phyloP scores from a whole-genome alignment of 2,888 invertebrate species.

The Dynastes maya region DNA sequence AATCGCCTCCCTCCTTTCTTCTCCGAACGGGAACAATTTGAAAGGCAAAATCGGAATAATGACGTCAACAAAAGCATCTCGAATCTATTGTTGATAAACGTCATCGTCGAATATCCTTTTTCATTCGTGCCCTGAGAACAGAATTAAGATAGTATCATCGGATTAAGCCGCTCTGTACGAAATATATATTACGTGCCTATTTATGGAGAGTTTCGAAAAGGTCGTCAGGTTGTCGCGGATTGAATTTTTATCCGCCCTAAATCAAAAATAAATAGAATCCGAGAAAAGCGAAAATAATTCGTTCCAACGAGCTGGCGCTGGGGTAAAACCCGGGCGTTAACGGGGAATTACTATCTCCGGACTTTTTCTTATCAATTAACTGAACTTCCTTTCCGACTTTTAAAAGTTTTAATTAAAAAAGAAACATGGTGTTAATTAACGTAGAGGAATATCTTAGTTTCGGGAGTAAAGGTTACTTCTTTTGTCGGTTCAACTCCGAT shows the following conservation, averaged over 20 bases:
- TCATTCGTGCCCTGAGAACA: neutral
- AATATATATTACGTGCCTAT: no score
- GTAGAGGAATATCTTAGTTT: slow-evolving; percentile 30
- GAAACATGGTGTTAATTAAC: slow-evolving; percentile 39
- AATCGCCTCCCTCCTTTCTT: no score
- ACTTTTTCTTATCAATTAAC: slow-evolving; percentile 26
- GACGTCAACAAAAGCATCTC: slow-evolving; percentile 1
- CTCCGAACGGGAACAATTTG: slow-evolving; percentile 3
- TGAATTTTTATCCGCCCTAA: no score
- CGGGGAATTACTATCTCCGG: slow-evolving; percentile 10
- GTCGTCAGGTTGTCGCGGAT: no score
- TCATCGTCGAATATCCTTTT: neutral
- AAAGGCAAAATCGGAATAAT: slow-evolving; percentile 23
- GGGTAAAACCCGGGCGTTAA: no score
- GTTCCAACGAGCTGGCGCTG: no score
- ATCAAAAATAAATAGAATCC: no score
- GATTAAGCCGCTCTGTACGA: no score
- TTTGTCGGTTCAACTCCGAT: neutral
- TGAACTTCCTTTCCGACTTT: slow-evolving; percentile 7
- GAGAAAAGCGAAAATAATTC: no score
- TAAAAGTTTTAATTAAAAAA: slow-evolving; percentile 40
- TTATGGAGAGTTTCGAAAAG: no score
- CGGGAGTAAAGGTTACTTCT: neutral
- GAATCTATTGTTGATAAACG: slow-evolving; percentile 16
- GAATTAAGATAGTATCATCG: slow-evolving; percentile 12